A percentile compares a stretch with the other conserved stretches of the same genome.
Conservation (phyloP, 2,113 vertebrate species). For the Eidolon helvum region DNA sequence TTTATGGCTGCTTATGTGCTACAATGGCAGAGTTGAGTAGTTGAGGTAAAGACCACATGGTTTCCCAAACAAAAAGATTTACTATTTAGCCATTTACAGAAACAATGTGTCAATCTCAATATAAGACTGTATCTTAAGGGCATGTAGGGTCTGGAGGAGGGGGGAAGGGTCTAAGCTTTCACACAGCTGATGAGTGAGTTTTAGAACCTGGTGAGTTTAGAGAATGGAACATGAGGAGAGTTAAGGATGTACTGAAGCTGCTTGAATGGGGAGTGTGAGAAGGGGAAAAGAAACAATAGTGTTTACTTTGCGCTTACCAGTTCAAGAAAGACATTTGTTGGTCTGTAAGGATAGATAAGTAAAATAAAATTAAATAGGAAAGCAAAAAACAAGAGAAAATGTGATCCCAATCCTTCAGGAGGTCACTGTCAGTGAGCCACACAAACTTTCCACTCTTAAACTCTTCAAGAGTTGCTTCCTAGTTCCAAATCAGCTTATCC, state of each 20-base stretch:
- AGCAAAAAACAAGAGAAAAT: background rate
- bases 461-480: background rate
- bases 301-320: background rate
- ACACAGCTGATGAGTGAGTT: background rate
- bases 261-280: background rate
- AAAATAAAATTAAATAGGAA: background rate
- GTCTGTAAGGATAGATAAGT: background rate
- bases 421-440: background rate
- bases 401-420: background rate
- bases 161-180: background rate
- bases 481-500: background rate
- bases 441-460: background rate
- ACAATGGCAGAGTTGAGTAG: background rate
- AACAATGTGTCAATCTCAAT: background rate
- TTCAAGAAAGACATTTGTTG: background rate
- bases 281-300: background rate
- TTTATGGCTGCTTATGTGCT: background rate
- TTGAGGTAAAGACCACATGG: background rate
- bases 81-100: background rate
- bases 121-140: background rate
- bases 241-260: background rate
- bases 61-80: background rate
- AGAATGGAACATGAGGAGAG: background rate
- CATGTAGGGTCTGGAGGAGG: background rate
- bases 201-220: background rate